Conservation (phyloP, 2,797 vertebrate species). For the Girardinus metallicus region DNA sequence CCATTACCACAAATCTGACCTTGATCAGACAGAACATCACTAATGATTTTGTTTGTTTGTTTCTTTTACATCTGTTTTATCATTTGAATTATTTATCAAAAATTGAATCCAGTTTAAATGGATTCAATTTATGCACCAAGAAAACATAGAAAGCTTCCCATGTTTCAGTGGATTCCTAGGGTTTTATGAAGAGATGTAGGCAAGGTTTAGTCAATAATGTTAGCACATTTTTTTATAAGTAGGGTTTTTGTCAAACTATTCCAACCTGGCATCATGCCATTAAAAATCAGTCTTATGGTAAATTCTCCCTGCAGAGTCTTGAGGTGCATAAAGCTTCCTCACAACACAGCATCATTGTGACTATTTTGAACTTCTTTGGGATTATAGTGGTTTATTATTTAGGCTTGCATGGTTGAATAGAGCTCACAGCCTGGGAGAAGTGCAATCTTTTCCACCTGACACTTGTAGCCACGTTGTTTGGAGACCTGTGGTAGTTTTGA, state of each 20-base stretch:
- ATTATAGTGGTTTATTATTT: not conserved
- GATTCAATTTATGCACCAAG: not conserved
- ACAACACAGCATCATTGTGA: not conserved
- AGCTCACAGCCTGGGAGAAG: not conserved
- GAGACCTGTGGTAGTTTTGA: not conserved
- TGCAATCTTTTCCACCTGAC: not conserved
- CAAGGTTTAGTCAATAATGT: not conserved
- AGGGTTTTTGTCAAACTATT: not conserved
- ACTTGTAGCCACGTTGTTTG: not conserved
- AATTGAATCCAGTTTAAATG: not conserved
- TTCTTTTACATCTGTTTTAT: not conserved
- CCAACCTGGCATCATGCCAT: not conserved
- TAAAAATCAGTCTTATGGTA: not conserved
- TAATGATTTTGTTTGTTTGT: not conserved
- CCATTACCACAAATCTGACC: constrained; percentile 24
- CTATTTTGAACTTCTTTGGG: not conserved
- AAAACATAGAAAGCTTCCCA: not conserved
- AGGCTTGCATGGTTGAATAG: not conserved
- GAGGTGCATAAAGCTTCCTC: not conserved
- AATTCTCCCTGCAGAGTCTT: not conserved
- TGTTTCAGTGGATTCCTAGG: not conserved
- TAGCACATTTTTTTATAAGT: not conserved
- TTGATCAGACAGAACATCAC: not conserved
- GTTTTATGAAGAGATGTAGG: not conserved
- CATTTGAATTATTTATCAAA: not conserved